Evolutionary conservation across 2,888 invertebrate genomes (phyloP).

Genomic region (Cheilosia impressa): DNA sequence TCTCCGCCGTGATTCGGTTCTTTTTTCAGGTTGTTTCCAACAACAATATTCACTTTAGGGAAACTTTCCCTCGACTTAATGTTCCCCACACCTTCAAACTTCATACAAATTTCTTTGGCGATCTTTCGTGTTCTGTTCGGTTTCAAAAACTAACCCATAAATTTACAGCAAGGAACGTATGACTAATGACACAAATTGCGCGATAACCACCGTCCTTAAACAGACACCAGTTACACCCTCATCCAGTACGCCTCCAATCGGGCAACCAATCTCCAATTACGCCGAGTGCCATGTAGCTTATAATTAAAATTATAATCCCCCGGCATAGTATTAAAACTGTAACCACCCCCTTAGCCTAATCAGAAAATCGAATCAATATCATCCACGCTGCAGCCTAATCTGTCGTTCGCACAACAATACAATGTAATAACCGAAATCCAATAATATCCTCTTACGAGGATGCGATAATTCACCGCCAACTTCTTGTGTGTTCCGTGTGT

Average conservation of each 20-base stretch:
- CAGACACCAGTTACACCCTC: neutral
- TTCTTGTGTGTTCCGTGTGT: slow-evolving; percentile 3
- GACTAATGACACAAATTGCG: too few relatives aligned
- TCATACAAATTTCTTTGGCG: too few relatives aligned
- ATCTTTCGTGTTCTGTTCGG: too few relatives aligned
- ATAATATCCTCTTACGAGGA: slow-evolving; percentile 59
- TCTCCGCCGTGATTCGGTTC: too few relatives aligned
- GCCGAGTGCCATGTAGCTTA: neutral
- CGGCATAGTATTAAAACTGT: slow-evolving; percentile 20
- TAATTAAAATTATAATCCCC: slow-evolving; percentile 38
- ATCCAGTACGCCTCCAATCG: neutral
- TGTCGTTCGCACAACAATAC: slow-evolving; percentile 11
- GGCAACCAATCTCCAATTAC: slow-evolving; percentile 15
- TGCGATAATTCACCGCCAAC: slow-evolving; percentile 45
- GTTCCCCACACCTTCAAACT: too few relatives aligned
- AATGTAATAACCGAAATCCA: slow-evolving; percentile 59
- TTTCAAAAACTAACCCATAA: too few relatives aligned
- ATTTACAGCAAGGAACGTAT: too few relatives aligned
- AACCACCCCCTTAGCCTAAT: slow-evolving; percentile 42
- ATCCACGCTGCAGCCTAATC: neutral
- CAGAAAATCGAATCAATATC: slow-evolving; percentile 58
- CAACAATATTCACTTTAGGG: too few relatives aligned
- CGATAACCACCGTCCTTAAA: neutral
- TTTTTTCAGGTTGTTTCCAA: too few relatives aligned
- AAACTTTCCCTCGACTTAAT: too few relatives aligned